Conservation (phyloP, 2,888 invertebrate species). For the Amphipoea lucens region DNA sequence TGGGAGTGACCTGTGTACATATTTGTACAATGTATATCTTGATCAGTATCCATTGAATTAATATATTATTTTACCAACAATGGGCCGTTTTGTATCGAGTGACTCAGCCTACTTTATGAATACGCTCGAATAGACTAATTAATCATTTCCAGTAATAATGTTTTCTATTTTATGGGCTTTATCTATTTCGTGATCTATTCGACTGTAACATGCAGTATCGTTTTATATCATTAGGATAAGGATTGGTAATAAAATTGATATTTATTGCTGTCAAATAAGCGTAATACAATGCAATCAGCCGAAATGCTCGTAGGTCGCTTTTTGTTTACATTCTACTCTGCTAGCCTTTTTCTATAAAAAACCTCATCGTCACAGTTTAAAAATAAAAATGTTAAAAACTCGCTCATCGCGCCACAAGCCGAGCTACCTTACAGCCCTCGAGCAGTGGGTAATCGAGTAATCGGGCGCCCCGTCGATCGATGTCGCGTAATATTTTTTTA, state of each 20-base stretch:
- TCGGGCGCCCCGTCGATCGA: conserved; percentile 74
- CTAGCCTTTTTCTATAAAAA: conserved; percentile 8
- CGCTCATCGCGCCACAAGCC: conserved; percentile 57
- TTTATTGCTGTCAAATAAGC: neutral
- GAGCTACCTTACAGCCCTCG: conserved; percentile 66
- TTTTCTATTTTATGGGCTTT: conserved; percentile 57
- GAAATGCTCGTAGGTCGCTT: neutral
- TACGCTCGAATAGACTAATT: conserved; percentile 55
- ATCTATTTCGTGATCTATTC: conserved; percentile 52
- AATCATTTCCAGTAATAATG: conserved; percentile 60
- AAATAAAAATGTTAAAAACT: conserved; percentile 54
- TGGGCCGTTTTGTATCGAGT: conserved; percentile 51
- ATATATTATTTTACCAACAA: conserved; percentile 63
- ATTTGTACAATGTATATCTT: conserved; percentile 54
- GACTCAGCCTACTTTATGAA: conserved; percentile 58
- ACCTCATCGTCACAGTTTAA: conserved; percentile 3
- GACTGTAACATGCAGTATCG: conserved; percentile 41
- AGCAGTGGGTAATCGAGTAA: conserved; percentile 76
- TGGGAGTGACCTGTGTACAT: conserved; percentile 44
- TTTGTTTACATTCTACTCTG: neutral
- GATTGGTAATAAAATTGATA: conserved; percentile 12
- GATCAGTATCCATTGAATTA: conserved; percentile 52
- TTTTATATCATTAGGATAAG: conserved; percentile 22
- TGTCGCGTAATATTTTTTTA: conserved; percentile 74
- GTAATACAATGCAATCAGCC: neutral